Base-by-base conservation (phyloP, 2,797 vertebrate genomes). In the Chaenodraco wilsoni region DNA sequence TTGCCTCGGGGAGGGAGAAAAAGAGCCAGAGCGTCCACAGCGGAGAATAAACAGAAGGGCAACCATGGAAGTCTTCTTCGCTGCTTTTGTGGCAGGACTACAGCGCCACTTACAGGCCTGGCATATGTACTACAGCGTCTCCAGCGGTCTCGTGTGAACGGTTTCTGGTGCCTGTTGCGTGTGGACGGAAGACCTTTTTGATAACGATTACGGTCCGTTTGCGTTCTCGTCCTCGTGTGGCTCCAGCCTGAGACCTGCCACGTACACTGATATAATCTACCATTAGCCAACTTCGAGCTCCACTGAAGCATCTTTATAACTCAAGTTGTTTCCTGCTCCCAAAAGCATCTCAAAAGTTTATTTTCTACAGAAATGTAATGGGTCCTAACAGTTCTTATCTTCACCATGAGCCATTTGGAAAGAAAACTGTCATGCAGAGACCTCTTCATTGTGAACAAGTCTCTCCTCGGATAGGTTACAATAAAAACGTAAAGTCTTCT, bases 361-460 rank as follows among this genome's bases (percentile, higher is more conserved):
- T 37, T 54, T 43, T 33, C 31, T 0, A 54, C 45, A 15, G 9
- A 66, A n/a, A n/a, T 16, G 40, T 21, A 23, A 45, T 46, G 16
- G 43, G 11, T 19, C 3, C 15, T 37, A 45, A 21, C 16, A 41
- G 43, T 64, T 65, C 10, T 71, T 49, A 27, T 51, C 40, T 64
- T 66, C 54, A 44, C 37, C 9, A 70, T 40, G 12, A 72, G 31
- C 40, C 15, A 48, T 27, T 37, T 33, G 21, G 76, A 48, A 3
- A 1, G 72, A 72, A 57, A 40, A 45, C 59, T n/a, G 44, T 65
- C 10, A 60, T 40, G 31, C 15, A 54, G 10, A 57, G 56, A 31
- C 17, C 17, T 27, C 40, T 41, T 69, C 14, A 23, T 6, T 37
- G 12, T 58, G 0, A 68, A 21, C 9, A 64, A 12, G 21, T 48